Evolutionary conservation across 1,140 invertebrate genomes (phyloP).

Genomic region (Cephus cinctus): DNA sequence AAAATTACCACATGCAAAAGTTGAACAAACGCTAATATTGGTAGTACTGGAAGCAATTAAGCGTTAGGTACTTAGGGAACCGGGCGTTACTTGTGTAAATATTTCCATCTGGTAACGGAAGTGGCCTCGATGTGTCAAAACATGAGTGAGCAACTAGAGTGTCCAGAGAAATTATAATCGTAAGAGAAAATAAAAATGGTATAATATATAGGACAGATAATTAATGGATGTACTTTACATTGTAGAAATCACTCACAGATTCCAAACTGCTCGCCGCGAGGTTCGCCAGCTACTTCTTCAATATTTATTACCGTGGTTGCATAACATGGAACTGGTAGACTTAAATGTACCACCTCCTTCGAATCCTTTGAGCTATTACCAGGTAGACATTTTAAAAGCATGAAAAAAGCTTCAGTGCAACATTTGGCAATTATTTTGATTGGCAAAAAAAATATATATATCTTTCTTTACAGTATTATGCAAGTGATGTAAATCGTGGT

Average conservation of each 20-base stretch:
- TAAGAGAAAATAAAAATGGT: neutral
- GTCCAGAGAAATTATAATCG: too few species aligned
- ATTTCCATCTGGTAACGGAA: too few species aligned
- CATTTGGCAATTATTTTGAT: too few species aligned
- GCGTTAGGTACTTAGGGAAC: too few species aligned
- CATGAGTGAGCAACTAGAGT: too few species aligned
- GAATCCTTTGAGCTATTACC: slow-evolving; percentile 78
- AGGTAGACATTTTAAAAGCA: slow-evolving; percentile 63
- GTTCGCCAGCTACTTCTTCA: slow-evolving; percentile 86
- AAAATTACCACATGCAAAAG: too few species aligned
- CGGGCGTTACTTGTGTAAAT: too few species aligned
- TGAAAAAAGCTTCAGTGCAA: neutral
- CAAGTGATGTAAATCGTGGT: slow-evolving; percentile 65
- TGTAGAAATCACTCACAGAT: slow-evolving; percentile 92
- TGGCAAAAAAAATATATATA: slow-evolving; percentile 9
- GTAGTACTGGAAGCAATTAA: too few species aligned
- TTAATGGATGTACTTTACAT: slow-evolving; percentile 14
- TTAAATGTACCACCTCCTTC: slow-evolving; percentile 84
- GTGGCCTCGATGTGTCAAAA: too few species aligned
- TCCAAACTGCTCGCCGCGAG: slow-evolving; percentile 92
- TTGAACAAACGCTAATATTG: too few species aligned
- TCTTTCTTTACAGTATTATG: slow-evolving; percentile 65
- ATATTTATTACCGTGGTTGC: slow-evolving; percentile 94
- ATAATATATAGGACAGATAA: neutral
- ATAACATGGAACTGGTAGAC: slow-evolving; percentile 98